phyloP scores from a whole-genome alignment of 1,140 invertebrate species.

The Teleogryllus occipitalis region DNA sequence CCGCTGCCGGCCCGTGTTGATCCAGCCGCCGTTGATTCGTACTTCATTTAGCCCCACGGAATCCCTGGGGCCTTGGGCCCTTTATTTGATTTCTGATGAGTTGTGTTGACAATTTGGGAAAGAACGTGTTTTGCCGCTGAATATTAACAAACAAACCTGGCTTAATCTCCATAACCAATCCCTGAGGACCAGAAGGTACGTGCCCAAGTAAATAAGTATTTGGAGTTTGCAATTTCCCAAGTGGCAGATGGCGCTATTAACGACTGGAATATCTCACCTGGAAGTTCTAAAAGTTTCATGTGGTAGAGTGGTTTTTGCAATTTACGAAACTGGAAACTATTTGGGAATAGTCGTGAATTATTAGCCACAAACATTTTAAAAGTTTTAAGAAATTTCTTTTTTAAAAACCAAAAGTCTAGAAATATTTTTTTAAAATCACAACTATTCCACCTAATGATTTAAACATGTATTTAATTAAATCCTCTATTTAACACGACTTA shows the following conservation, averaged over 20 bases:
- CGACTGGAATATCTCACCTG: not conserved
- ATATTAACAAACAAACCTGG: slow-evolving; percentile 1
- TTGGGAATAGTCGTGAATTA: too few species aligned
- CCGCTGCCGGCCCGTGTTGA: not conserved
- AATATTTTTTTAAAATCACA: too few species aligned
- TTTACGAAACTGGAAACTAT: too few species aligned
- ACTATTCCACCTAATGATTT: too few species aligned
- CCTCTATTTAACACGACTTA: too few species aligned
- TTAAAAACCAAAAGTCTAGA: too few species aligned
- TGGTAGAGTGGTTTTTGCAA: too few species aligned
- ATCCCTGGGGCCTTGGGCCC: not conserved
- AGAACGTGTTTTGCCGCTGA: not conserved
- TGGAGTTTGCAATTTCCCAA: not conserved
- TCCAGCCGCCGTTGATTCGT: not conserved
- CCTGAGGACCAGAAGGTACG: not conserved
- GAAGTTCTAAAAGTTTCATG: too few species aligned
- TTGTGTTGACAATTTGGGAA: not conserved
- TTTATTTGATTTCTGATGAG: slow-evolving; percentile 1
- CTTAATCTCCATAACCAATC: not conserved
- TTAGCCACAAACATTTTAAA: too few species aligned
- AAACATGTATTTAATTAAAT: too few species aligned
- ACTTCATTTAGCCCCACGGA: not conserved
- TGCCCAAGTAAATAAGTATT: not conserved
- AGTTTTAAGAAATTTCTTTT: too few species aligned
- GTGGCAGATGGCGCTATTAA: not conserved